Conservation (phyloP, 2,888 invertebrate genomes). For the Lasioglossum zephyrum region DNA sequence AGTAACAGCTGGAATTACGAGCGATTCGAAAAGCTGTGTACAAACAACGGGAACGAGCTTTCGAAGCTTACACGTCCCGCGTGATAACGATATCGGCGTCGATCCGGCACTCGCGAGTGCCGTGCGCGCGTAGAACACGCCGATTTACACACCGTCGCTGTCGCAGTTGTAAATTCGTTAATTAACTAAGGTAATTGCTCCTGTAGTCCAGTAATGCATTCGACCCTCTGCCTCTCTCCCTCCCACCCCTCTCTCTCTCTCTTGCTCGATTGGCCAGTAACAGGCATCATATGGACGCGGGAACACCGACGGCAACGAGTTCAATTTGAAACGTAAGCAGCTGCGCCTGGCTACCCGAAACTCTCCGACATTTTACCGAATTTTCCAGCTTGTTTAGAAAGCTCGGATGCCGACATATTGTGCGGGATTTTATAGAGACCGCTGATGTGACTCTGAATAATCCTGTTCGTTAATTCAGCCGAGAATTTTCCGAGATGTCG, state of each 20-base stretch:
- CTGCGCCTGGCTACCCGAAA: background rate
- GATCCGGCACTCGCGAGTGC: slow-evolving; percentile 43
- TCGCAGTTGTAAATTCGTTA: slow-evolving; percentile 82
- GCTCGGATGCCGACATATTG: background rate
- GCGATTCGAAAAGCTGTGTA: slow-evolving; percentile 57
- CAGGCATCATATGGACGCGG: slow-evolving; percentile 4
- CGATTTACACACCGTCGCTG: slow-evolving; percentile 69
- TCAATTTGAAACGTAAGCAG: slow-evolving; percentile 47
- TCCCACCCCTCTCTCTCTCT: background rate
- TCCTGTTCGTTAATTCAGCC: background rate
- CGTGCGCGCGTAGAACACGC: slow-evolving; percentile 42
- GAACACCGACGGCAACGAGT: slow-evolving; percentile 33
- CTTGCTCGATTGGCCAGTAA: background rate
- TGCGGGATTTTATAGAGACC: background rate
- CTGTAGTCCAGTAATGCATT: slow-evolving; percentile 70
- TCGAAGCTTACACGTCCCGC: slow-evolving; percentile 57
- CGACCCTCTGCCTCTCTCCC: slow-evolving; percentile 9
- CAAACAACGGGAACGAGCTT: slow-evolving; percentile 57
- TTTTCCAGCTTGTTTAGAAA: background rate
- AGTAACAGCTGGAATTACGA: slow-evolving; percentile 52
- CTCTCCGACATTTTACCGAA: background rate
- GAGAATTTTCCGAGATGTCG: background rate
- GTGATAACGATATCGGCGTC: slow-evolving; percentile 73
- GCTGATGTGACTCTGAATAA: background rate
- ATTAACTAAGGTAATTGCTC: slow-evolving; percentile 82